A percentile compares a stretch with the other conserved stretches of the same genome.
phyloP scores from a whole-genome alignment of 2,113 vertebrate genomes.

The Cyanoderma ruficeps region DNA sequence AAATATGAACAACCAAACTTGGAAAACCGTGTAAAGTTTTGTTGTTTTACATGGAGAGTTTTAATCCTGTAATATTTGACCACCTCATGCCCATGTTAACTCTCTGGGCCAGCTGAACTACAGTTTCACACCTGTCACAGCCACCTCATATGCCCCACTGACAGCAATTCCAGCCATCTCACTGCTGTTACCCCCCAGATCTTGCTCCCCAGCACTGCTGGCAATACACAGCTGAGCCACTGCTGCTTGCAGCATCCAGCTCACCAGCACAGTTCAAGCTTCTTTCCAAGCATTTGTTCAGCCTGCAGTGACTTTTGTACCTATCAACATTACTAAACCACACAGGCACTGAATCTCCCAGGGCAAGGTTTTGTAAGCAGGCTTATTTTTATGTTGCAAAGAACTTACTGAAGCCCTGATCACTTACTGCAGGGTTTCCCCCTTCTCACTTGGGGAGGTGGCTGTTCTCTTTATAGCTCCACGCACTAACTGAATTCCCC shows the following conservation, averaged over 20 bases:
- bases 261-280: not conserved
- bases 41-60: not conserved
- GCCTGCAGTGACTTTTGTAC: not conserved
- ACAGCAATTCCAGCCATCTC: not conserved
- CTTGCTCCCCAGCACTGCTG: not conserved
- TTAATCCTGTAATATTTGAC: not conserved
- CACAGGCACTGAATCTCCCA: not conserved
- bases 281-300: not conserved
- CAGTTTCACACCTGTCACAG: not conserved
- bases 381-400: not conserved
- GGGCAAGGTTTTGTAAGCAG: not conserved
- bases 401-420: not conserved
- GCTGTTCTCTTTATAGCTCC: not conserved
- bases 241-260: not conserved
- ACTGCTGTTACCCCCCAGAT: not conserved
- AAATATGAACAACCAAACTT: not conserved
- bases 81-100: not conserved
- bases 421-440: slow-evolving; percentile 6
- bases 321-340: not conserved
- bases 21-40: not conserved
- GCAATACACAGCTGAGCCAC: not conserved
- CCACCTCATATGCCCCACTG: not conserved
- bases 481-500: not conserved
- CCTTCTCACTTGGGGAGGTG: not conserved
- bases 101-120: not conserved